A percentile compares a stretch with the other conserved stretches of the same genome.
Conservation (phyloP, 2,113 vertebrate genomes). For the Ramphastos sulfuratus region DNA sequence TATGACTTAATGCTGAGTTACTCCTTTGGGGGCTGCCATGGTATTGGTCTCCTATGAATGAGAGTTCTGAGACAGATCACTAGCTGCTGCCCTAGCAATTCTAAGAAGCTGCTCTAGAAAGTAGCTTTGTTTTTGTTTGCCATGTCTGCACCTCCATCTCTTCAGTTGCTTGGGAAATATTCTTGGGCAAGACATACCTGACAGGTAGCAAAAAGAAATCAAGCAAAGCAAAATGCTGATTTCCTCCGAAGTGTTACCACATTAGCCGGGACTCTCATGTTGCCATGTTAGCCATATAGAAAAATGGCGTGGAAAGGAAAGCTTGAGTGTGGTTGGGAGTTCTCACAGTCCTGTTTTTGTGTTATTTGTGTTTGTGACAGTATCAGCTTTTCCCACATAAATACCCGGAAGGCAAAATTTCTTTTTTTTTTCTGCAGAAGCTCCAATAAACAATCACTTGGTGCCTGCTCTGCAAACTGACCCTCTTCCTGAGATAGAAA, state of each 20-base stretch:
- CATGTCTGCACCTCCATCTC: slow-evolving; percentile 20
- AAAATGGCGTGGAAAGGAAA: slow-evolving; percentile 60
- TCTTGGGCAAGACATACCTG: slow-evolving; percentile 44
- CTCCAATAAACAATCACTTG: slow-evolving; percentile 72
- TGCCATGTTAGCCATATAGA: slow-evolving; percentile 58
- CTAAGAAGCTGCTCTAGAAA: slow-evolving; percentile 2
- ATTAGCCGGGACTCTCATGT: slow-evolving; percentile 5
- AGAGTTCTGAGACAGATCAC: not conserved
- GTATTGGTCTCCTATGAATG: slow-evolving; percentile 25
- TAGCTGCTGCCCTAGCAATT: slow-evolving; percentile 25
- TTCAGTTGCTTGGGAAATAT: slow-evolving; percentile 45
- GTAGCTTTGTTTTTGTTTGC: not conserved
- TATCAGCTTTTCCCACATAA: slow-evolving; percentile 69
- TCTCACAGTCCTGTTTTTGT: slow-evolving; percentile 64
- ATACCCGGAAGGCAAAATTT: slow-evolving; percentile 68
- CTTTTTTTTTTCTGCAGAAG: slow-evolving; percentile 55
- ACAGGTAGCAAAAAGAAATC: slow-evolving; percentile 19
- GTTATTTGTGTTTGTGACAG: slow-evolving; percentile 69
- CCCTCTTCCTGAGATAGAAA: slow-evolving; percentile 71
- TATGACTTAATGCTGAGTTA: slow-evolving; percentile 40
- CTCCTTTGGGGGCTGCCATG: not conserved
- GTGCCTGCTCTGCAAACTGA: slow-evolving; percentile 72
- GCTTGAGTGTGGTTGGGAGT: slow-evolving; percentile 37
- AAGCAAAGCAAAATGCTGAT: slow-evolving; percentile 17
- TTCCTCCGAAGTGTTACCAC: slow-evolving; percentile 9